Conservation (phyloP, 2,797 vertebrate genomes). For the Luscinia luscinia region DNA sequence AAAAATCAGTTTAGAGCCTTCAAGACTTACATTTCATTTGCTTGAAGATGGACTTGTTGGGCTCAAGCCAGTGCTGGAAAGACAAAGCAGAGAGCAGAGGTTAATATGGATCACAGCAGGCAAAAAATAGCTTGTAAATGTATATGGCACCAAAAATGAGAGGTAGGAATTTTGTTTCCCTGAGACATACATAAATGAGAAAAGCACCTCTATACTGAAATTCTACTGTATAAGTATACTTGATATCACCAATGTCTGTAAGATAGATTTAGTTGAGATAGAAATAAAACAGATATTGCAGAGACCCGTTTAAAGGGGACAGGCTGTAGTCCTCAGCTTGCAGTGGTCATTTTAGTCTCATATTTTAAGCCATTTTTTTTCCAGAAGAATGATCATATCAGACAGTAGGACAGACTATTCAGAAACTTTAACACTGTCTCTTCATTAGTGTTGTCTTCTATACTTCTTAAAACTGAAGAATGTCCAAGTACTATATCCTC, state of each 20-base stretch:
- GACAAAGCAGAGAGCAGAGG: constrained; percentile 47
- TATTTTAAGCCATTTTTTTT: not conserved
- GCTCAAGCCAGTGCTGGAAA: constrained; percentile 96
- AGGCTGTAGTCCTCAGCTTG: not conserved
- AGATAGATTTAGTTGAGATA: not conserved
- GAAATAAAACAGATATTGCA: not conserved
- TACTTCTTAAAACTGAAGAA: not conserved
- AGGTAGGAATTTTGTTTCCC: not conserved
- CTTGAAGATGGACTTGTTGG: constrained; percentile 92
- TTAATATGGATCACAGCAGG: constrained; percentile 7
- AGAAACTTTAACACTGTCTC: not conserved
- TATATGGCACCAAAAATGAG: not conserved
- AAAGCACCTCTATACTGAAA: not conserved
- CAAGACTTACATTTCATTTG: constrained; percentile 98
- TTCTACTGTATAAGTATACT: not conserved
- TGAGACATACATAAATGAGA: not conserved
- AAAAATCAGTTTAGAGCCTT: not conserved
- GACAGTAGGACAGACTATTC: not conserved
- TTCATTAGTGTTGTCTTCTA: not conserved
- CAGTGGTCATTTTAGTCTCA: not conserved
- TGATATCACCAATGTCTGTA: not conserved
- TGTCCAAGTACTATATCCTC: not conserved
- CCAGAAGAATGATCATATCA: not conserved
- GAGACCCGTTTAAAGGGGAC: not conserved
- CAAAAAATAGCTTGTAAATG: not conserved